Evolutionary conservation across 2,113 vertebrate genomes (phyloP).

Genomic region (Cyprinus carpio): DNA sequence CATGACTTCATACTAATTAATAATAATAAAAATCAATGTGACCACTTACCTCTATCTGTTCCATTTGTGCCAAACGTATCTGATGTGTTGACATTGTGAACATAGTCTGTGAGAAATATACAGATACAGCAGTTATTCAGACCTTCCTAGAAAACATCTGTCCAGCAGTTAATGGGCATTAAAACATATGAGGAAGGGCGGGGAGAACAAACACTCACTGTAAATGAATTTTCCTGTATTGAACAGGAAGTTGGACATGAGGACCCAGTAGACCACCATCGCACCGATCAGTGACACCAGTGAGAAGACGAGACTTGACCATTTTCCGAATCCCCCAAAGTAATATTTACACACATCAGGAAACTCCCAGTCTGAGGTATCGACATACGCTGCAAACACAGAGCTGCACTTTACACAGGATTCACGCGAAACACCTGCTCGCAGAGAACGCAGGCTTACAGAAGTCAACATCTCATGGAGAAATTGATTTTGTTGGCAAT

Average conservation of each 20-base stretch:
- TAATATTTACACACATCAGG: conserved; percentile 94
- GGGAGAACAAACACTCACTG: conserved; percentile 79
- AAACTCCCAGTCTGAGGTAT: conserved; percentile 92
- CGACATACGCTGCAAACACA: conserved; percentile 73
- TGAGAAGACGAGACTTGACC: conserved; percentile 94
- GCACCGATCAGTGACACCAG: conserved; percentile 92
- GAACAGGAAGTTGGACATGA: conserved; percentile 98
- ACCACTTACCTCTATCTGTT: conserved; percentile 81
- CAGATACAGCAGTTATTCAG: not conserved
- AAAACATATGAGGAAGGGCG: not conserved
- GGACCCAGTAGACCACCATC: conserved; percentile 98
- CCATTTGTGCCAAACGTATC: conserved; percentile 86
- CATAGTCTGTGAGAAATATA: conserved; percentile 76
- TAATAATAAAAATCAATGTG: not conserved
- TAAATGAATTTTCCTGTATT: conserved; percentile 95
- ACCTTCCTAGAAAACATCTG: not conserved
- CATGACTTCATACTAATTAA: too few relatives aligned
- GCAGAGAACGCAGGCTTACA: not conserved
- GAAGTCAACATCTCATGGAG: not conserved
- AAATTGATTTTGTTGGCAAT: not conserved
- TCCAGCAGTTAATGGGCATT: not conserved
- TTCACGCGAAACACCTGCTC: not conserved
- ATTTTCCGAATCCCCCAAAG: conserved; percentile 91
- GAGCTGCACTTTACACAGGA: not conserved
- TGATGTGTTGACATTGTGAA: conserved; percentile 84